Evolutionary conservation across 2,888 invertebrate species (phyloP), one percentile per base, ranked within the genome.

Genomic region (Lithophane leautieri): DNA sequence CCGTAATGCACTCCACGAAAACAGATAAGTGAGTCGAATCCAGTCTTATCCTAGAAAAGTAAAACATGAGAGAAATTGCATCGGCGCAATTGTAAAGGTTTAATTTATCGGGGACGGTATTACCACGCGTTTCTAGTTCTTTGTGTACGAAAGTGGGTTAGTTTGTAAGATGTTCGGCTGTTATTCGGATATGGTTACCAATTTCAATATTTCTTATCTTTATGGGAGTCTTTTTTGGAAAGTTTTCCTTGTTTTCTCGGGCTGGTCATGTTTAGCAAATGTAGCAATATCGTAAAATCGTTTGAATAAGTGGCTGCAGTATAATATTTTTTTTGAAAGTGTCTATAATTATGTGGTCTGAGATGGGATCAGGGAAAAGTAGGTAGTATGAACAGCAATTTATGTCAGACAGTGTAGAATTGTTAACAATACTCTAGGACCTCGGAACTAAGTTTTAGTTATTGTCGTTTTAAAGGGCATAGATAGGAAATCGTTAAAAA

Each of bases 1-100:
- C 82, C 82, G 81, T 88, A 87, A 90, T 90, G 89, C 89, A 90
- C 89, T 90, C 82, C 74, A 83, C 83, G 83, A 83, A 87, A 90
- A 86, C 81, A 86, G 88, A 89, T 90, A 88, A 89, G 90, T 88
- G 84, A 87, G 84, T 87, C 74, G 80, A 84, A 88, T 83, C 88
- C 81, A 79, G 83, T 78, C 82, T 86, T 88, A 85, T 84, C 82
- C 74, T 63, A 61, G 77, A 83, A 81, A 85, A 87, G 84, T 81
- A 85, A 88, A 85, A 89, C 82, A 87, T 79, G 79, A 83, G 73
- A 82, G 83, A 82, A 83, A 87, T 86, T 89, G 85, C 78, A 84
- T 81, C 76, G 77, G 71, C 61, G 73, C 81, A 77, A 86, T 84
- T 77, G 83, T 76, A 72, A 82, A 70, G 83, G 70, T 87, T 79